These are phyloP conservation scores for Tokudaia muenninki DNA, from an alignment of 2,797 vertebrate species.

Conservation along the genomic window DNA sequence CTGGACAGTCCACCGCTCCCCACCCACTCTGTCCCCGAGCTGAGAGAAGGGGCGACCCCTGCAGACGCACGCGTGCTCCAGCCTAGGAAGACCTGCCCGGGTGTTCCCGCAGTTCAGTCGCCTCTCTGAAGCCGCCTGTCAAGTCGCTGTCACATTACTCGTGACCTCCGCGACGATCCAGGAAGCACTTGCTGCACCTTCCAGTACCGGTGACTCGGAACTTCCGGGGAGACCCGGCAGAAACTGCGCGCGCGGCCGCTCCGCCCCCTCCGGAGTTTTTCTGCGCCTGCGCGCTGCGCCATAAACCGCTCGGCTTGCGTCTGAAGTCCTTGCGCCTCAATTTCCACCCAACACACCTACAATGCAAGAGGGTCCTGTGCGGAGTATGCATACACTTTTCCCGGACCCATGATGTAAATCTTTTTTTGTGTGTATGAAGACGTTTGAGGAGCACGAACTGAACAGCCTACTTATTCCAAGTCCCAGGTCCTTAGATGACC, in stretches of 20 bases:
- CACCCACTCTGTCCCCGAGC: slow-evolving; percentile 17
- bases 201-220: accelerated
- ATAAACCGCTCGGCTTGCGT: accelerated
- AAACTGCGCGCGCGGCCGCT: neutral
- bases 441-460: neutral
- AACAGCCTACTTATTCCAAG: neutral
- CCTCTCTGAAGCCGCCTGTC: neutral
- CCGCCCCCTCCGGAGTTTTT: accelerated
- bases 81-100: neutral
- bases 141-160: slow-evolving; percentile 62
- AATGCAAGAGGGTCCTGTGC: too few species aligned
- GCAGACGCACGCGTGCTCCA: neutral
- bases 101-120: neutral
- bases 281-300: neutral
- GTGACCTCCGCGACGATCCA: neutral
- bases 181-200: slow-evolving; percentile 55
- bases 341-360: neutral
- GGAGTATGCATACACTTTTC: neutral
- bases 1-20: neutral
- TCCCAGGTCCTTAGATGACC: neutral
- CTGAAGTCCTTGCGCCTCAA: accelerated
- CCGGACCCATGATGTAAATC: neutral
- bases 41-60: neutral
- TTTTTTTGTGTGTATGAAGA: neutral
- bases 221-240: slow-evolving; percentile 27